Evolutionary conservation across 64 coral and sea anemone species (phyloP).

Genomic region (Stichodactyla mertensii): DNA sequence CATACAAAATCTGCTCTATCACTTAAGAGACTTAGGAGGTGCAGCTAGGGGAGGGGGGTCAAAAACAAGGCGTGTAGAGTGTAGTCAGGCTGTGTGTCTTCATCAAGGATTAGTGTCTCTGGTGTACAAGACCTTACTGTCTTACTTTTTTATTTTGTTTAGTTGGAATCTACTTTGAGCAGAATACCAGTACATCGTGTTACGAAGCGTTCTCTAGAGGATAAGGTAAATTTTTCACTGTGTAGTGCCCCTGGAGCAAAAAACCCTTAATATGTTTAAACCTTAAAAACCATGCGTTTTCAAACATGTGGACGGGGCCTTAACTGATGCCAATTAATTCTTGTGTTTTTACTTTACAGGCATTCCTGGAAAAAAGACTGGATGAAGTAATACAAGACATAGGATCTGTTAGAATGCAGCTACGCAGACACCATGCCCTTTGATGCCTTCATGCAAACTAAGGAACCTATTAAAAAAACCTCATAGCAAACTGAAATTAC

Average conservation of each 20-base stretch:
- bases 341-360: constrained; percentile 12
- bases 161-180: constrained; percentile 88
- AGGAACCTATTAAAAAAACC: neutral
- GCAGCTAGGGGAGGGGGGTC: too few relatives aligned
- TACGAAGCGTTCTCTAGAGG: constrained; percentile 68
- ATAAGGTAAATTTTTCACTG: constrained; percentile 61
- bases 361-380: constrained; percentile 59
- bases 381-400: constrained; percentile 57
- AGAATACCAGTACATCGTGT: constrained; percentile 56
- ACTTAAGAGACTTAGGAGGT: too few relatives aligned
- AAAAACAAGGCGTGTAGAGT: too few relatives aligned
- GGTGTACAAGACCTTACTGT: neutral
- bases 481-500: too few relatives aligned
- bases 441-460: neutral
- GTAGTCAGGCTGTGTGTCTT: too few relatives aligned
- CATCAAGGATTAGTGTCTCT: neutral
- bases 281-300: too few relatives aligned
- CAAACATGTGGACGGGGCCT: too few relatives aligned
- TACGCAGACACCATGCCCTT: constrained; percentile 45
- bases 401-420: constrained; percentile 58
- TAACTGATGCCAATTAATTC: neutral
- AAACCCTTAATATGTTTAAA: too few relatives aligned
- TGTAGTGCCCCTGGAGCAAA: neutral
- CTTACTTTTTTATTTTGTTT: neutral
- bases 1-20: too few relatives aligned